Evolutionary conservation across 92 coral and sea anemone genomes (phyloP).

Genomic region (Phenganax marumi): DNA sequence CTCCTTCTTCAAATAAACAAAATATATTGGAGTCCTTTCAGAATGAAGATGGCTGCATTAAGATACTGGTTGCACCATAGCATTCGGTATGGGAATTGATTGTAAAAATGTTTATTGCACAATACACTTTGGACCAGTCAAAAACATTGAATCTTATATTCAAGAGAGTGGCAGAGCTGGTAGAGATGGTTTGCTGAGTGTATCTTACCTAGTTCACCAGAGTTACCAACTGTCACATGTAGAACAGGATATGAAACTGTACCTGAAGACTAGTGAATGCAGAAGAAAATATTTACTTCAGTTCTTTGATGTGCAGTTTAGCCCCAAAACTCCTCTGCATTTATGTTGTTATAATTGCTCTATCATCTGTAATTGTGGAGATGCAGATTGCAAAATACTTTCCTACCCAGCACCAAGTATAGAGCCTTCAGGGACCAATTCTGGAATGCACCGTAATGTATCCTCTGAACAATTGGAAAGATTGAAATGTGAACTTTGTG

Average conservation of each 20-base stretch:
- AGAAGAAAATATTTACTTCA: constrained; percentile 49
- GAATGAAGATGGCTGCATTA: constrained; percentile 22
- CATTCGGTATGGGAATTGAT: constrained; percentile 70
- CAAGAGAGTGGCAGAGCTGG: constrained; percentile 71
- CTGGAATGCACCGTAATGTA: constrained; percentile 12
- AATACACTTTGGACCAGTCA: constrained; percentile 71
- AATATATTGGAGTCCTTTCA: constrained; percentile 48
- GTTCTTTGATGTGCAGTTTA: constrained; percentile 40
- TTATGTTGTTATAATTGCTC: constrained; percentile 45
- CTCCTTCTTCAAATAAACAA: constrained; percentile 41
- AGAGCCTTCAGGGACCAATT: neutral
- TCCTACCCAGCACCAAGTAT: constrained; percentile 30
- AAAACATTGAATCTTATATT: constrained; percentile 56
- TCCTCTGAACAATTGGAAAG: constrained; percentile 23
- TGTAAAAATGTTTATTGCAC: constrained; percentile 53
- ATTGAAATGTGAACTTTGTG: constrained; percentile 20
- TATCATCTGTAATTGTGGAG: constrained; percentile 8
- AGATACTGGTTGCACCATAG: constrained; percentile 61
- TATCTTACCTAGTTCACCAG: constrained; percentile 43
- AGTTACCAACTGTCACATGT: constrained; percentile 45
- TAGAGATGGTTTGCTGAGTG: constrained; percentile 62
- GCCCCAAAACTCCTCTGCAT: neutral
- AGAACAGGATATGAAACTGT: constrained; percentile 55
- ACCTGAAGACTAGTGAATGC: constrained; percentile 43
- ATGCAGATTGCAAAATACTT: neutral